phyloP scores from a whole-genome alignment of 2,113 vertebrate genomes.

The Petromus typicus region DNA sequence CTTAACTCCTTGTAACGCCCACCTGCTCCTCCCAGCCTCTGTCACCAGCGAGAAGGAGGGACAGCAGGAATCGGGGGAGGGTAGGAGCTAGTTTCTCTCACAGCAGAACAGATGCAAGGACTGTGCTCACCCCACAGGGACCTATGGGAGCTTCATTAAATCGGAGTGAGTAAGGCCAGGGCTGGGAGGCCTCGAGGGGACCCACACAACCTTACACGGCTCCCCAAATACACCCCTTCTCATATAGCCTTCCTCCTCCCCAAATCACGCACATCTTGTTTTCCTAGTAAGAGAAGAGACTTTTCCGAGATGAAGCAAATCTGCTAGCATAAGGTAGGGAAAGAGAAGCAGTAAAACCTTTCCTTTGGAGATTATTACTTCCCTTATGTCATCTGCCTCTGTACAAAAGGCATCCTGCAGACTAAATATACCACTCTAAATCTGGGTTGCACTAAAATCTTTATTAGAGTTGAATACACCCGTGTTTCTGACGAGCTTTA shows the following conservation, averaged over 20 bases:
- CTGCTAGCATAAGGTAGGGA: conserved; percentile 40
- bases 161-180: neutral
- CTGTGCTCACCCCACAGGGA: neutral
- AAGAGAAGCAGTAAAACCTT: neutral
- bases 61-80: accelerated
- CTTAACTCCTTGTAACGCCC: neutral
- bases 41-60: neutral
- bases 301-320: conserved; percentile 2
- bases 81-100: too few species aligned
- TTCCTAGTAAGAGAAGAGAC: neutral
- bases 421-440: conserved; percentile 62
- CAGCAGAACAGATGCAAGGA: neutral
- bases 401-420: neutral
- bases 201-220: neutral
- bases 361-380: neutral
- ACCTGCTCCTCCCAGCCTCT: neutral
- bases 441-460: conserved; percentile 47
- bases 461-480: conserved; percentile 72
- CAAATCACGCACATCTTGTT: neutral
- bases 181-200: neutral
- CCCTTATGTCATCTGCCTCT: neutral
- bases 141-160: neutral
- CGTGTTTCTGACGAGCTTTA: conserved; percentile 54
- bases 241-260: neutral
- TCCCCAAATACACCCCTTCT: neutral